Evolutionary conservation across 1,140 invertebrate species (phyloP).

Genomic region (Idris sp.): DNA sequence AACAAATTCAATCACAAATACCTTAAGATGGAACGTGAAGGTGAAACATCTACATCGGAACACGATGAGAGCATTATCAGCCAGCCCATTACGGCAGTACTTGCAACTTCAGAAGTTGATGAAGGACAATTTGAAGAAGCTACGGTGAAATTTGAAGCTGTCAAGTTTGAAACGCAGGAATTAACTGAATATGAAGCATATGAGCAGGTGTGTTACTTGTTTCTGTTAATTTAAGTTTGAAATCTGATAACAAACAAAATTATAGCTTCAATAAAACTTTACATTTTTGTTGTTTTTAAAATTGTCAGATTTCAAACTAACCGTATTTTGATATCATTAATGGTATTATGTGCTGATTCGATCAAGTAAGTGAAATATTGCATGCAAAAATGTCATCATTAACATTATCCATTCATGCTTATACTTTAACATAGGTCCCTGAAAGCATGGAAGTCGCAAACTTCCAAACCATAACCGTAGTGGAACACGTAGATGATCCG

Average conservation of each 20-base stretch:
- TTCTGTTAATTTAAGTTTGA: slow-evolving; percentile 7
- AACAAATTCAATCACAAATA: slow-evolving; percentile 69
- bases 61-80: slow-evolving; percentile 58
- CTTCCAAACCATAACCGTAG: slow-evolving; percentile 55
- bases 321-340: neutral
- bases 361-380: slow-evolving; percentile 29
- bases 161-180: slow-evolving; percentile 68
- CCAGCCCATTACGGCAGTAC: slow-evolving; percentile 18
- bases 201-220: slow-evolving; percentile 62
- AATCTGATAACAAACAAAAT: slow-evolving; percentile 20
- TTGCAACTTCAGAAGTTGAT: slow-evolving; percentile 45
- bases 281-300: too few species aligned
- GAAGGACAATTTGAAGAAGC: slow-evolving; percentile 45
- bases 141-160: slow-evolving; percentile 63
- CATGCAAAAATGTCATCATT: slow-evolving; percentile 15
- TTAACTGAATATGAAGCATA: slow-evolving; percentile 66
- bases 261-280: neutral
- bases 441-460: slow-evolving; percentile 53
- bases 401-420: slow-evolving; percentile 38
- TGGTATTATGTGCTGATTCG: slow-evolving; percentile 13
- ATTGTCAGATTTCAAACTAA: neutral
- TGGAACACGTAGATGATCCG: slow-evolving; percentile 47
- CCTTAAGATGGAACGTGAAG: slow-evolving; percentile 36
- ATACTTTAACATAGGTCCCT: slow-evolving; percentile 54
- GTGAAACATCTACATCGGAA: slow-evolving; percentile 66